Conservation (phyloP, 2,113 vertebrate species). For the Corythornis vintsioides region DNA sequence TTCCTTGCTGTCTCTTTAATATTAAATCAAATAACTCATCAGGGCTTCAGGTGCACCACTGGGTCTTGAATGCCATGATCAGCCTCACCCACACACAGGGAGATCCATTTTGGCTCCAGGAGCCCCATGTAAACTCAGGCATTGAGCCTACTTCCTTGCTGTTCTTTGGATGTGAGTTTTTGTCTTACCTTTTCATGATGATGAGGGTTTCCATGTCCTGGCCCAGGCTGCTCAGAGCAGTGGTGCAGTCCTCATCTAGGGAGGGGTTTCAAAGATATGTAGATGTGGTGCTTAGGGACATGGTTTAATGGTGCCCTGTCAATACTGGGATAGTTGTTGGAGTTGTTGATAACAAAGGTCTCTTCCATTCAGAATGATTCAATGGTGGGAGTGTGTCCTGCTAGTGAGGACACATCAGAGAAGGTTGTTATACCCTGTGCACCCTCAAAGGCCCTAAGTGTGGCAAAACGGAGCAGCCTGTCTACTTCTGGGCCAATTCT, state of each 20-base stretch:
- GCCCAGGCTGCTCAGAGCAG: too few species aligned
- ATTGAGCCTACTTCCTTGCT: background rate
- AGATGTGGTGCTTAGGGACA: too few species aligned
- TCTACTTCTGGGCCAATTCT: background rate
- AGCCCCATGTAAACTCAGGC: background rate
- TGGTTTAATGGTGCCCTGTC: too few species aligned
- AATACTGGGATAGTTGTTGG: background rate
- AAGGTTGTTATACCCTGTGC: background rate
- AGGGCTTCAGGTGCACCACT: background rate
- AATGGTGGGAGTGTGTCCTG: background rate
- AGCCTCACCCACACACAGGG: background rate
- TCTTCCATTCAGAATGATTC: background rate
- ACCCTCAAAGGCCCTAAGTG: background rate
- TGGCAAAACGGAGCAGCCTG: background rate
- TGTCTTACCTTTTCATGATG: background rate
- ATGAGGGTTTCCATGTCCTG: too few species aligned
- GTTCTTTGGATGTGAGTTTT: background rate
- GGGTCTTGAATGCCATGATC: background rate
- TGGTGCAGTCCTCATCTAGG: too few species aligned
- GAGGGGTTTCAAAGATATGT: too few species aligned
- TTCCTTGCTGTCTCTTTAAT: background rate
- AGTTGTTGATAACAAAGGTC: background rate
- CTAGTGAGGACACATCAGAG: background rate
- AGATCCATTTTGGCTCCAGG: background rate
- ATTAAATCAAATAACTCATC: background rate